phyloP scores from a whole-genome alignment of 2,888 invertebrate species.

The Drosophila acutilabella region DNA sequence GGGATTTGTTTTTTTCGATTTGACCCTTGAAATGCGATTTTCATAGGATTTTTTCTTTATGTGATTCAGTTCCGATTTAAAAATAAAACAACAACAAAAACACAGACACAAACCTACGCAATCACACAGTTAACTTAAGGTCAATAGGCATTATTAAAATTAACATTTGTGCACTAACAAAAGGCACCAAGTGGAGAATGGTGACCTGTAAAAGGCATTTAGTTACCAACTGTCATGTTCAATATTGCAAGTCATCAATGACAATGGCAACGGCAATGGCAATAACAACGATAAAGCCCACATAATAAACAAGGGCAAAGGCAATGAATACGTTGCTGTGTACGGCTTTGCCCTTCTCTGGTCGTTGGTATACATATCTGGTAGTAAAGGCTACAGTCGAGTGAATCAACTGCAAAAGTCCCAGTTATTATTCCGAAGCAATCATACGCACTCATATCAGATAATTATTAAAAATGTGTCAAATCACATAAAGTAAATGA shows the following conservation, averaged over 20 bases:
- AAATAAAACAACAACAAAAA: not conserved
- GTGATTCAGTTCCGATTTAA: slow-evolving; percentile 28
- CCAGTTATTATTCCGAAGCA: too few relatives aligned
- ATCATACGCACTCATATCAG: too few relatives aligned
- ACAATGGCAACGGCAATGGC: slow-evolving; percentile 34
- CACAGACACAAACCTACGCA: not conserved
- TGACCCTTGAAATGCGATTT: slow-evolving; percentile 78
- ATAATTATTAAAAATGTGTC: too few relatives aligned
- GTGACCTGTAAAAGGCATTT: slow-evolving; percentile 56
- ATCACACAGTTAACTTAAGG: slow-evolving; percentile 7
- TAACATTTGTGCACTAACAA: slow-evolving; percentile 63
- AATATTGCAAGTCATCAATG: slow-evolving; percentile 76
- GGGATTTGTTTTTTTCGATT: slow-evolving; percentile 63
- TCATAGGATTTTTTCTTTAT: slow-evolving; percentile 60
- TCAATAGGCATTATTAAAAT: slow-evolving; percentile 66
- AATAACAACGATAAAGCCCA: slow-evolving; percentile 46
- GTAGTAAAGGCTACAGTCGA: too few relatives aligned
- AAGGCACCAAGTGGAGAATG: not conserved
- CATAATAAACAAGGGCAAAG: slow-evolving; percentile 65
- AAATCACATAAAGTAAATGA: too few relatives aligned
- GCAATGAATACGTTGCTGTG: slow-evolving; percentile 44
- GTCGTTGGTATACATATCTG: slow-evolving; percentile 21
- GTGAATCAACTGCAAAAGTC: too few relatives aligned
- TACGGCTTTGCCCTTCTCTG: not conserved
- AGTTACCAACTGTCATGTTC: slow-evolving; percentile 68